Conservation (phyloP, 2,113 vertebrate genomes). For the Theristicus caerulescens region DNA sequence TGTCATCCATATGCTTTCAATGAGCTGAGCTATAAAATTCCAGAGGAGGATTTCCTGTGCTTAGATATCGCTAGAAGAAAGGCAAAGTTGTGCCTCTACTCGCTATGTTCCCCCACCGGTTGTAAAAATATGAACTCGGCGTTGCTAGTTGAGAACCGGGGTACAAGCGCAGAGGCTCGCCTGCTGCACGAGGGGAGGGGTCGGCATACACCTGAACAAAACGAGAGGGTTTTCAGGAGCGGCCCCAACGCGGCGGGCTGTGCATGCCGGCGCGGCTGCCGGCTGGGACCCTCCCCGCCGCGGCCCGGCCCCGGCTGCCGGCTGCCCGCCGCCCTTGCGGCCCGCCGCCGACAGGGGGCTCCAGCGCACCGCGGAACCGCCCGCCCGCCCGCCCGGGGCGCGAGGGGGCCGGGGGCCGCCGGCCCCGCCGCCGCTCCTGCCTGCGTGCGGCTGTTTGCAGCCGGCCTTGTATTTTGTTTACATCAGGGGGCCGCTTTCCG, state of each 20-base stretch:
- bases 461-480: not conserved
- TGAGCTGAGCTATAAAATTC: not conserved
- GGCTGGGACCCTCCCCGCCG: not conserved
- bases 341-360: slow-evolving; percentile 86
- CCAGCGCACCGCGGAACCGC: slow-evolving; percentile 86
- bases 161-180: not conserved
- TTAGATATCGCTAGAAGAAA: not conserved
- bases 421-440: not conserved
- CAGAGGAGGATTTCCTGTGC: not conserved
- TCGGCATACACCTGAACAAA: fast-evolving
- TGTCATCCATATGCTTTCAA: no score
- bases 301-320: no score
- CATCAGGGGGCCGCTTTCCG: not conserved
- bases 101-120: not conserved
- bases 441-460: not conserved
- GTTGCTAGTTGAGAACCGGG: not conserved
- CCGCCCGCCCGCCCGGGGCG: not conserved
- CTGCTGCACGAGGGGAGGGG: not conserved
- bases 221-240: not conserved
- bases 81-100: not conserved
- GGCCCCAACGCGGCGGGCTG: fast-evolving
- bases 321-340: not conserved
- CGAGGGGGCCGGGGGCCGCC: not conserved
- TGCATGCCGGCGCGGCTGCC: not conserved
- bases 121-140: not conserved